phyloP scores from a whole-genome alignment of 1,140 invertebrate species.

The Trichomalopsis sarcophagae region DNA sequence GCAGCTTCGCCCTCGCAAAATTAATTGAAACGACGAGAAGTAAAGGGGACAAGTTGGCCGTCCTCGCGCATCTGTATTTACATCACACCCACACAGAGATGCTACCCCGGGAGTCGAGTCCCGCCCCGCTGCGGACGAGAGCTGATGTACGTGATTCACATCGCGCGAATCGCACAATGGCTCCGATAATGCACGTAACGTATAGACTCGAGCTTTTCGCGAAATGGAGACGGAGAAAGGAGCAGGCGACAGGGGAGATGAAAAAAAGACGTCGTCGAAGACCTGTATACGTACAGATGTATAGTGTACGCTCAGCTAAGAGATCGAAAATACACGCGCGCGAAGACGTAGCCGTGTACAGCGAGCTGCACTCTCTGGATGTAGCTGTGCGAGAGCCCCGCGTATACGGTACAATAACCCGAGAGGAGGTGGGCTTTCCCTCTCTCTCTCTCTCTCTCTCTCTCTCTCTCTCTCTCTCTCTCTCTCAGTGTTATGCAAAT shows the following conservation, averaged over 20 bases:
- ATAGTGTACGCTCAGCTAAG: too few species aligned
- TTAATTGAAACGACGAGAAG: conserved; percentile 42
- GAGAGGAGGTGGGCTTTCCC: conserved; percentile 14
- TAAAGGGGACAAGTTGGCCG: conserved; percentile 40
- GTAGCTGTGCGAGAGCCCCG: not conserved
- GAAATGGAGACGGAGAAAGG: conserved; percentile 20
- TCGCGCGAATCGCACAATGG: conserved; percentile 42
- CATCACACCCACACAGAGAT: not conserved
- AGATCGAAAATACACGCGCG: too few species aligned
- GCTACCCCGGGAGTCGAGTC: not conserved
- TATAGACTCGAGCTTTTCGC: conserved; percentile 37
- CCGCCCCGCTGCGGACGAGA: not conserved
- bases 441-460: conserved; percentile 21
- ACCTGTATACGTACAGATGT: too few species aligned
- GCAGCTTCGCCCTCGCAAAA: conserved; percentile 17
- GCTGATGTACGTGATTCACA: conserved; percentile 49
- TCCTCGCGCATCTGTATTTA: not conserved
- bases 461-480: conserved; percentile 26
- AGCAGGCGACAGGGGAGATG: not conserved
- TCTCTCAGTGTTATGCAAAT: conserved; percentile 62
- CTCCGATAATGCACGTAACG: conserved; percentile 43
- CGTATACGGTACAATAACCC: conserved; percentile 54
- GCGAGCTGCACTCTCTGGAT: not conserved
- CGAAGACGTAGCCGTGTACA: too few species aligned
- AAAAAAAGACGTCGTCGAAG: not conserved